A percentile compares a stretch with the other conserved stretches of the same genome.
phyloP scores from a whole-genome alignment of 2,797 vertebrate species.

The Oryzias dopingdopingensis region DNA sequence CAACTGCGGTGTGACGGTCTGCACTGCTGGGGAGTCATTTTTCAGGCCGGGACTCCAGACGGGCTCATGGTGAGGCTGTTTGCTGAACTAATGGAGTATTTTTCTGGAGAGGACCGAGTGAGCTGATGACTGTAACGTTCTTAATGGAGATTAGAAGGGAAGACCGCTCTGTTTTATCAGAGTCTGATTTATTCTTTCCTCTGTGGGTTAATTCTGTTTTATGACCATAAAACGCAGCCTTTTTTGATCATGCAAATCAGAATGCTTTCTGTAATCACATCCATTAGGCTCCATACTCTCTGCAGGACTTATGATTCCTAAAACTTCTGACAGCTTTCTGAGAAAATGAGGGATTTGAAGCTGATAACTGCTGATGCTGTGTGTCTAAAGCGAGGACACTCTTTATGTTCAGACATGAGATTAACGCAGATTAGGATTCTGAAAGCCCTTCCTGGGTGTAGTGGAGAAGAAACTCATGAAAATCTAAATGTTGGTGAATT shows the following conservation, averaged over 20 bases:
- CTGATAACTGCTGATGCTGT: too few relatives aligned
- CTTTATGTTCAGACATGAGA: neutral
- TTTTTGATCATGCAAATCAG: neutral
- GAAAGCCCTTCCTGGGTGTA: neutral
- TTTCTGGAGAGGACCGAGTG: constrained; percentile 15
- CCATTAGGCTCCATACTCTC: too few relatives aligned
- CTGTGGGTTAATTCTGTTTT: neutral
- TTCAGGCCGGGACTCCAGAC: constrained; percentile 28
- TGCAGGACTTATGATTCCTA: too few relatives aligned
- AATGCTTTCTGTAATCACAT: too few relatives aligned
- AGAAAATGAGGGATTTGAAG: too few relatives aligned
- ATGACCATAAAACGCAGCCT: neutral
- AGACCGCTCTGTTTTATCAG: constrained; percentile 24
- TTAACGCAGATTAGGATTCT: neutral
- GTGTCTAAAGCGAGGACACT: too few relatives aligned
- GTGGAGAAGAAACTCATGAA: neutral
- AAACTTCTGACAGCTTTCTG: too few relatives aligned
- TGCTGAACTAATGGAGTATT: constrained; percentile 23
- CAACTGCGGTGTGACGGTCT: constrained; percentile 55
- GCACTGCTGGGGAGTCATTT: constrained; percentile 58
- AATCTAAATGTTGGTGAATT: neutral
- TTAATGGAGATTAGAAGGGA: constrained; percentile 43
- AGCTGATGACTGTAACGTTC: constrained; percentile 15
- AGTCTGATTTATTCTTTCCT: neutral
- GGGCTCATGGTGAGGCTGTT: constrained; percentile 19